A percentile compares a stretch with the other conserved stretches of the same genome.
Evolutionary conservation across 2,888 invertebrate genomes (phyloP).

Genomic region (Trimorus sp.): DNA sequence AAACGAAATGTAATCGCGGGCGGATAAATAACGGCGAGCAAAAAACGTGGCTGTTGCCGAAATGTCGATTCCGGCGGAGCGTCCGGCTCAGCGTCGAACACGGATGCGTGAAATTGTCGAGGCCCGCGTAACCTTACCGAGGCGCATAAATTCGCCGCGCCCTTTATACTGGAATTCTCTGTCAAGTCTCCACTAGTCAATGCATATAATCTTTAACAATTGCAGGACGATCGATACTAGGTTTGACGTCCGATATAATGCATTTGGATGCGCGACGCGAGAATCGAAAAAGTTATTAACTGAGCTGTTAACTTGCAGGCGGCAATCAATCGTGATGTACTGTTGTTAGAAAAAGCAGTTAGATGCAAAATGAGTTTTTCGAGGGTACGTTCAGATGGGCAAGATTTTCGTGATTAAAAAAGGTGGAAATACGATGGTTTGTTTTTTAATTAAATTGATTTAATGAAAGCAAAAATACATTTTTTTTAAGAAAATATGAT

Average conservation of each 20-base stretch:
- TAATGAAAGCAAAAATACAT: neutral
- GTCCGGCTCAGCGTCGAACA: constrained; percentile 36
- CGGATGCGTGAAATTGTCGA: constrained; percentile 49
- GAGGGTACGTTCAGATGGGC: too few species aligned
- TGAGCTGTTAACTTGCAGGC: constrained; percentile 28
- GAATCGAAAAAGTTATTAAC: constrained; percentile 36
- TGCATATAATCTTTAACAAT: constrained; percentile 45
- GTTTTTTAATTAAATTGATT: too few species aligned
- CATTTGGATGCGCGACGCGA: constrained; percentile 20
- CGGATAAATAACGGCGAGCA: constrained; percentile 3
- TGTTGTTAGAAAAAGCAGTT: neutral
- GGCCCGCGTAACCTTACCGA: constrained; percentile 32
- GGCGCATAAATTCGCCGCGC: constrained; percentile 20
- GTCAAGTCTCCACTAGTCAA: constrained; percentile 46
- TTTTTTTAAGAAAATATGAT: neutral
- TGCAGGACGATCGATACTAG: constrained; percentile 15
- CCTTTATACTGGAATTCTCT: constrained; percentile 41
- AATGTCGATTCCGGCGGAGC: constrained; percentile 29
- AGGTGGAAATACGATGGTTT: neutral
- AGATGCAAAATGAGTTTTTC: too few species aligned
- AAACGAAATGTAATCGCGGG: constrained; percentile 25
- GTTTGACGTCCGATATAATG: constrained; percentile 13
- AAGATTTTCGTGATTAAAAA: too few species aligned
- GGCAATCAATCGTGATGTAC: neutral
- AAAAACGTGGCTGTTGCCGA: constrained; percentile 21